A percentile compares a stretch with the other conserved stretches of the same genome.
Conservation (phyloP, 2,797 vertebrate species). For the Champsocephalus esox region DNA sequence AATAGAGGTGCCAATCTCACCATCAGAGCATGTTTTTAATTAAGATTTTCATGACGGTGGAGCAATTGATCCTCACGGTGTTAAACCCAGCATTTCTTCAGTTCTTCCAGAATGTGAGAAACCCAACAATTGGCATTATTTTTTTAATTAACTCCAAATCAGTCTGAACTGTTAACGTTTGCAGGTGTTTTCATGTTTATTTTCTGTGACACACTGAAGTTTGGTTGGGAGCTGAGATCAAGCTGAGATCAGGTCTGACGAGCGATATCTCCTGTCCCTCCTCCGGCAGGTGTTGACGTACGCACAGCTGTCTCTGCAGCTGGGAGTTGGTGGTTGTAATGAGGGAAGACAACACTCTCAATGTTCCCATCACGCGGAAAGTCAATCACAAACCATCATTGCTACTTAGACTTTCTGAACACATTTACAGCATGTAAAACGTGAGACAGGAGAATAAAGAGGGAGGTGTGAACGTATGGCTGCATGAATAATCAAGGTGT, state of each 20-base stretch:
- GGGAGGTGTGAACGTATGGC: background rate
- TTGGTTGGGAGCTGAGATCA: constrained; percentile 32
- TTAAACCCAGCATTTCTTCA: constrained; percentile 27
- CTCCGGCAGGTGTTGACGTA: constrained; percentile 61
- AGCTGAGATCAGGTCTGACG: constrained; percentile 38
- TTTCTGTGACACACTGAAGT: constrained; percentile 42
- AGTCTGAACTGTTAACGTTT: constrained; percentile 50
- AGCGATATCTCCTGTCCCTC: constrained; percentile 51
- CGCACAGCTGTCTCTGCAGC: constrained; percentile 70
- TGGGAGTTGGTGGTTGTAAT: constrained; percentile 58
- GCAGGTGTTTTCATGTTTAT: constrained; percentile 61
- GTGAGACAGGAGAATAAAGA: background rate
- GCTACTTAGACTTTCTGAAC: constrained; percentile 31
- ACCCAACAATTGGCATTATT: constrained; percentile 47
- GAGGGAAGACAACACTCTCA: constrained; percentile 46
- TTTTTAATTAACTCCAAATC: constrained; percentile 57
- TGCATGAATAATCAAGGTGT: constrained; percentile 1
- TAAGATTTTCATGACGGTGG: constrained; percentile 27
- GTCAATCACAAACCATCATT: constrained; percentile 54
- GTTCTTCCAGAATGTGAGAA: constrained; percentile 36
- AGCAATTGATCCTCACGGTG: constrained; percentile 19
- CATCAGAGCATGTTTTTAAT: constrained; percentile 48
- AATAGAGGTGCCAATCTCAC: constrained; percentile 56
- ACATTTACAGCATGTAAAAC: constrained; percentile 13
- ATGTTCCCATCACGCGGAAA: constrained; percentile 43